Base-by-base conservation (phyloP, 2,888 invertebrate genomes). In the Erebia palarica region DNA sequence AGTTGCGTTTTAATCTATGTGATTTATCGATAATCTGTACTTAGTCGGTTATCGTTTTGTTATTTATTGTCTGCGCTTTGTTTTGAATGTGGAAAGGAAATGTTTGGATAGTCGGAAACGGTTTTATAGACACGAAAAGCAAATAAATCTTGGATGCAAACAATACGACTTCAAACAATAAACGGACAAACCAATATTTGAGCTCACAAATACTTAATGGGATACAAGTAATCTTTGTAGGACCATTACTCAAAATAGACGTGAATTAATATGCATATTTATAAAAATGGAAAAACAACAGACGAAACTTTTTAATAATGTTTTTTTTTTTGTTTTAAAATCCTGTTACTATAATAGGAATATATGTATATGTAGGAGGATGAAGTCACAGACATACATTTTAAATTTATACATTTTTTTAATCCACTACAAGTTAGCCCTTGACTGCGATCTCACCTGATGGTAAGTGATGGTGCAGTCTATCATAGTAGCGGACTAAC, bases 1-100 rank as follows among this genome's bases (percentile, higher is more conserved):
- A 83, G 83, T 78, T 74, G 82, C 84, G 85, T 80, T 85, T 84
- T 85, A 86, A 77, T 80, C 79, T 79, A 81, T 85, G 83, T 83
- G 82, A 84, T 84, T 80, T 81, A 88, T 84, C 80, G 81, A 79
- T 82, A 77, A 78, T 80, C 80, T 82, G 78, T 81, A 18, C 55
- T 55, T 55, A 84, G 85, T 86, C 84, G 68, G 72, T 72, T 75
- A 75, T 73, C 70, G 68, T 73, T 73, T 71, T 44, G 67, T 74
- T 76, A 75, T 74, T 73, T 75, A 75, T 72, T 69, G 70, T 65
- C 67, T 72, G 82, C 80, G 77, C 78, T 79, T 79, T 75, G 75
- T 76, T 78, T 87, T 79, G 79, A 78, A 75, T 83, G 73, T 73
- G 75, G 76, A 80, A 81, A 75, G 81, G 76, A 77, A 79, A 81